phyloP scores from a whole-genome alignment of 2,797 vertebrate species.

The Phalloptychus januarius region DNA sequence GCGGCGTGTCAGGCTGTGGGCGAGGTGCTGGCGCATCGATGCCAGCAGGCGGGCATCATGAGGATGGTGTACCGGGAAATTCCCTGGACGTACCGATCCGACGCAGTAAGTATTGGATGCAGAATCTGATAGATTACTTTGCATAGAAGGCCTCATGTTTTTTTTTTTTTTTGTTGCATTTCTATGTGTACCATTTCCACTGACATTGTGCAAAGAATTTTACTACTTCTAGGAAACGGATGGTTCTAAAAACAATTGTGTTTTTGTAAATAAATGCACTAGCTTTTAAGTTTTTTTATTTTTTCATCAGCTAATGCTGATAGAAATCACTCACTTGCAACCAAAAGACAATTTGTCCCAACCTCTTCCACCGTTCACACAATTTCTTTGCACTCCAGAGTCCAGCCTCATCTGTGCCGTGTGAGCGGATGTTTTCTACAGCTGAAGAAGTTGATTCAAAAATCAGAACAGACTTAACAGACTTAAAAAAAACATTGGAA shows the following conservation, averaged over 20 bases:
- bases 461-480: too few species aligned
- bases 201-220: not conserved
- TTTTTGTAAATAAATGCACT: not conserved
- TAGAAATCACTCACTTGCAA: not conserved
- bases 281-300: not conserved
- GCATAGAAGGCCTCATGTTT: too few species aligned
- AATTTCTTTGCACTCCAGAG: too few species aligned
- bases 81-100: slow-evolving; percentile 85
- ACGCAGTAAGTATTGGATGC: slow-evolving; percentile 70
- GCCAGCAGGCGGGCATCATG: slow-evolving; percentile 89
- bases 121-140: not conserved
- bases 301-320: not conserved
- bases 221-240: not conserved
- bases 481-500: too few species aligned
- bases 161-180: not conserved
- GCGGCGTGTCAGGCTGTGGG: slow-evolving; percentile 88
- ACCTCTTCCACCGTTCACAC: too few species aligned
- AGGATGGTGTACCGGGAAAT: slow-evolving; percentile 86
- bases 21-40: slow-evolving; percentile 88
- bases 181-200: not conserved
- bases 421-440: too few species aligned
- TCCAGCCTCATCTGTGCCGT: too few species aligned
- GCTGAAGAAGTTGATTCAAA: too few species aligned
- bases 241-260: not conserved
- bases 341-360: too few species aligned